A percentile compares a stretch with the other conserved stretches of the same genome.
Evolutionary conservation across 2,113 vertebrate species (phyloP).

Genomic region (Mola mola): DNA sequence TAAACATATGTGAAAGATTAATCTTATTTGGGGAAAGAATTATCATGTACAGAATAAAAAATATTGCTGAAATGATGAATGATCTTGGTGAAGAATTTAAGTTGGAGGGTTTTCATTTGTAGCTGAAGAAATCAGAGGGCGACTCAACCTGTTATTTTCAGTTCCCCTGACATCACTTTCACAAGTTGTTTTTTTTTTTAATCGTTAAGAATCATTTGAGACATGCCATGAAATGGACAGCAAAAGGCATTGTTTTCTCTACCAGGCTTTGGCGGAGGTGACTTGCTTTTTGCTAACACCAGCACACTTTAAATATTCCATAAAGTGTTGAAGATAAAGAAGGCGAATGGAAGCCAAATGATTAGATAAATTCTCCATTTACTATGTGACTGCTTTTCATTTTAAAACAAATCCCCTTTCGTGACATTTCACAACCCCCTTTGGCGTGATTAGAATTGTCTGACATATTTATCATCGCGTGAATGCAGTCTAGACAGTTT

Average conservation of each 20-base stretch:
- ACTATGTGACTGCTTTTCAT: conserved; percentile 24
- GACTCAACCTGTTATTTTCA: not conserved
- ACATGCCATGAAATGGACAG: conserved; percentile 1
- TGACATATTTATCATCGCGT: conserved; percentile 56
- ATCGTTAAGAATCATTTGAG: no score
- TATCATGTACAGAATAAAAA: conserved; percentile 9
- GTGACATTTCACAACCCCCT: conserved; percentile 39
- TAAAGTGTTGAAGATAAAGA: conserved; percentile 48
- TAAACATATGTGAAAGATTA: conserved; percentile 24
- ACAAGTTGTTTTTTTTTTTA: conserved; percentile 2
- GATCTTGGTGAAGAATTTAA: conserved; percentile 11
- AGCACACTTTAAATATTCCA: conserved; percentile 48
- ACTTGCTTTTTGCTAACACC: conserved; percentile 39
- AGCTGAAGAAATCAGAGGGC: conserved; percentile 2
- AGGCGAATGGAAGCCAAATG: conserved; percentile 29
- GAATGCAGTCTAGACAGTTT: conserved; percentile 37
- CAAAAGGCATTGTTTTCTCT: conserved; percentile 30
- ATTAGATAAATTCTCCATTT: conserved; percentile 50
- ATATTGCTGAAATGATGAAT: conserved; percentile 1
- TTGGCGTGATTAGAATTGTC: conserved; percentile 41
- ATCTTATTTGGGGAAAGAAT: conserved; percentile 20
- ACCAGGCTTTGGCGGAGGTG: not conserved
- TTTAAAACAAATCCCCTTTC: conserved; percentile 29
- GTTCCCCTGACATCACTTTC: conserved; percentile 20
- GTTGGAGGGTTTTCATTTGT: conserved; percentile 4